These are phyloP conservation scores for Panthera tigris DNA, from an alignment of 2,113 vertebrate species.

Conservation along the genomic window DNA sequence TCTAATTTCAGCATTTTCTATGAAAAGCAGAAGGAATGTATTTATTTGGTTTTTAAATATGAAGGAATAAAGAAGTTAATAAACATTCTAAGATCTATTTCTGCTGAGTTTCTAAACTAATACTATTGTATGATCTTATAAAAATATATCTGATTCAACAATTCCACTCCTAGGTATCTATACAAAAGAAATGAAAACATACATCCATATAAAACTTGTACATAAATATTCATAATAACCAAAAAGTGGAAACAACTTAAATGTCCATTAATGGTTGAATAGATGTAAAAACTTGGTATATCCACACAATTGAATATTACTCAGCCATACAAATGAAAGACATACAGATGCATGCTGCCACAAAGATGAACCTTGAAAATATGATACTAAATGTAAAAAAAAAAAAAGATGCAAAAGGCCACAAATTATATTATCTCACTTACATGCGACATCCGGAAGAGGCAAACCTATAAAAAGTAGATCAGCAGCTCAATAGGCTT, in stretches of 20 bases:
- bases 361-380: not conserved
- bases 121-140: not conserved
- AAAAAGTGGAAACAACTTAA: not conserved
- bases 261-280: not conserved
- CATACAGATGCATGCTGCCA: not conserved
- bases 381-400: not conserved
- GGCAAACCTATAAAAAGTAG: not conserved
- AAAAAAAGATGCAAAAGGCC: not conserved
- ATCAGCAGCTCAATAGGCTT: rapidly evolving
- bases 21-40: not conserved
- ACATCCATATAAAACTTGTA: not conserved
- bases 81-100: not conserved
- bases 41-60: not conserved
- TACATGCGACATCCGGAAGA: not conserved
- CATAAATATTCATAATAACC: not conserved
- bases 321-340: not conserved
- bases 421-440: not conserved
- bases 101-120: not conserved
- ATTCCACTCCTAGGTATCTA: not conserved
- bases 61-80: not conserved
- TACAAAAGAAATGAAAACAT: not conserved
- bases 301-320: not conserved
- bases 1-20: not conserved
- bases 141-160: not conserved
- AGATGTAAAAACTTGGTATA: not conserved